These are phyloP conservation scores for Perithous albicinctus DNA, from an alignment of 2,888 invertebrate genomes.

Conservation along the genomic window DNA sequence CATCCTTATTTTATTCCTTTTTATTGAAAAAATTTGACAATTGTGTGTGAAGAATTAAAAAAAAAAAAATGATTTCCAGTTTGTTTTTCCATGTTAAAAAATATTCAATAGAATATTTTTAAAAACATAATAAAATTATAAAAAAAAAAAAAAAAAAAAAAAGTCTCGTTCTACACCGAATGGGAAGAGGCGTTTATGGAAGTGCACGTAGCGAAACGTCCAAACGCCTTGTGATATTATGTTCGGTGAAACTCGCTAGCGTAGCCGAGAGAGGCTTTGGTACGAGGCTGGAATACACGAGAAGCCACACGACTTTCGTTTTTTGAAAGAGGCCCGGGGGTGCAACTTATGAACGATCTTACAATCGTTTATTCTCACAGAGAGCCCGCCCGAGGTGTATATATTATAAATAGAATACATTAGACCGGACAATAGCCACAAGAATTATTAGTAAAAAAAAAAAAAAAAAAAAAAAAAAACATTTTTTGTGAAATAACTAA, in stretches of 20 bases:
- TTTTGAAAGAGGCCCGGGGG: conserved; percentile 73
- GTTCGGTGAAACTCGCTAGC: conserved; percentile 81
- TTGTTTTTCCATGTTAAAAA: too few species aligned
- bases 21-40: not conserved
- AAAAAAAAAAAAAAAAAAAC: not conserved
- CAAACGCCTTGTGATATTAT: conserved; percentile 67
- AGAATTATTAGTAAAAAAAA: not conserved
- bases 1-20: too few species aligned
- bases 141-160: not conserved
- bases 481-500: too few species aligned
- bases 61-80: too few species aligned
- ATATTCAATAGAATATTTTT: not conserved
- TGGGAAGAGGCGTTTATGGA: conserved; percentile 26
- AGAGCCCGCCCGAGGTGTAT: conserved; percentile 9
- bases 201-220: conserved; percentile 70
- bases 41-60: not conserved
- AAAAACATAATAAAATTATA: not conserved
- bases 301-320: conserved; percentile 80
- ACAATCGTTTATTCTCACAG: conserved; percentile 52
- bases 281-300: conserved; percentile 82
- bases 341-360: conserved; percentile 9
- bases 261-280: conserved; percentile 64
- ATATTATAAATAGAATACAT: conserved; percentile 42
- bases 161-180: conserved; percentile 65
- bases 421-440: not conserved